A percentile compares a stretch with the other conserved stretches of the same genome.
Conservation (phyloP, 2,797 vertebrate genomes). For the Glossophaga mutica region DNA sequence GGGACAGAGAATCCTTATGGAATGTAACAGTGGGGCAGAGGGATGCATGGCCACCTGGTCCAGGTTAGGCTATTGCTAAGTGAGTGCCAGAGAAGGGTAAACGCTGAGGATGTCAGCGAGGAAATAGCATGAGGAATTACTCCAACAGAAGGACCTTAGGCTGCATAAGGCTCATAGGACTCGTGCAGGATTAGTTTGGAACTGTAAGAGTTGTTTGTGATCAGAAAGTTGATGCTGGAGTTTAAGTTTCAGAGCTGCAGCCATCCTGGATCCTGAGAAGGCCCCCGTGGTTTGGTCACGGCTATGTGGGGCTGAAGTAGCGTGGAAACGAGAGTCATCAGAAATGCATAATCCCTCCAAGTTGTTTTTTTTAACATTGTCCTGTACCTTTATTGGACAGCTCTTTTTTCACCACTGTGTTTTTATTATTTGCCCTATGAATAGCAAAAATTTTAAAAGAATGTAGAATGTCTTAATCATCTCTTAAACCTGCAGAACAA, state of each 20-base stretch:
- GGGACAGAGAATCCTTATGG: background rate
- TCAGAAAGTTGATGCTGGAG: background rate
- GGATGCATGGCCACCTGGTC: background rate
- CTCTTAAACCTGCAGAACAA: background rate
- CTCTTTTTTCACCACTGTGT: background rate
- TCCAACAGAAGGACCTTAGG: background rate
- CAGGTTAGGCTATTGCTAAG: background rate
- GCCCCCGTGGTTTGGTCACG: background rate
- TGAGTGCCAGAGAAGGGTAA: background rate
- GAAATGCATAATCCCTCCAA: background rate
- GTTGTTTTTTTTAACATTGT: background rate
- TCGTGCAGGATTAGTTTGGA: background rate
- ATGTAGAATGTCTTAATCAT: background rate
- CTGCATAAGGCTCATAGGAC: background rate
- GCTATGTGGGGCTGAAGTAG: background rate
- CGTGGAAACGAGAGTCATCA: background rate
- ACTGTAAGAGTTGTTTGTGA: background rate
- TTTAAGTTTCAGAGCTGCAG: background rate
- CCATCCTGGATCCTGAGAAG: background rate
- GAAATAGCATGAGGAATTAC: background rate
- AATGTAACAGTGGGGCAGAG: background rate
- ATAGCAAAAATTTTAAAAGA: background rate
- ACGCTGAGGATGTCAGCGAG: background rate
- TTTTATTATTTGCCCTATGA: constrained; percentile 31
- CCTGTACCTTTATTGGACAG: background rate